These are phyloP conservation scores for Sebastes itinus DNA, from an alignment of 2,797 vertebrate species.

Conservation along the genomic window DNA sequence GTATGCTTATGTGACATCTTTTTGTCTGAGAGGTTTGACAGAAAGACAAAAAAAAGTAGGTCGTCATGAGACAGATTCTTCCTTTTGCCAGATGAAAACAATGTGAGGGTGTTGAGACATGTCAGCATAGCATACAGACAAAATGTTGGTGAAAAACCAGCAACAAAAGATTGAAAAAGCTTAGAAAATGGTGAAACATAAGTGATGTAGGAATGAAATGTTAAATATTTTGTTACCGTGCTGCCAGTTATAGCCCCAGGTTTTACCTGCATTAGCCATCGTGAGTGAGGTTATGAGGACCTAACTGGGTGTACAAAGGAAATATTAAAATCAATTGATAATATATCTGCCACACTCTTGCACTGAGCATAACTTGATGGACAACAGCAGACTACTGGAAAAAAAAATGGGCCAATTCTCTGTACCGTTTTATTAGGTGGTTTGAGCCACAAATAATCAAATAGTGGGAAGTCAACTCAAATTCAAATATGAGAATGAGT, in stretches of 20 bases:
- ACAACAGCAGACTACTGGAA: neutral
- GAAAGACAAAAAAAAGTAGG: neutral
- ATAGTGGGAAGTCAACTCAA: neutral
- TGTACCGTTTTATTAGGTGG: neutral
- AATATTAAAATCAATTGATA: neutral
- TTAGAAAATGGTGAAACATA: neutral
- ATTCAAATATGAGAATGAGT: neutral
- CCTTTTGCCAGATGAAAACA: constrained; percentile 14
- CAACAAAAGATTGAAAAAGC: neutral
- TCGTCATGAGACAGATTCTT: constrained; percentile 34
- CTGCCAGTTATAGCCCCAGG: neutral
- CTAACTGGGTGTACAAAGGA: neutral
- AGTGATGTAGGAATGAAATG: neutral
- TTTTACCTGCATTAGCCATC: neutral
- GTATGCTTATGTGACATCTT: neutral
- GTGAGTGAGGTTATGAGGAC: neutral
- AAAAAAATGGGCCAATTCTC: neutral
- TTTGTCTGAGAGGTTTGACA: neutral
- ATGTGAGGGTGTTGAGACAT: neutral
- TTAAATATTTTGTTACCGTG: neutral
- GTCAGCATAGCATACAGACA: neutral
- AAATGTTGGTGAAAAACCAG: neutral
- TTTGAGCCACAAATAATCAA: constrained; percentile 7
- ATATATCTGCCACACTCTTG: neutral
- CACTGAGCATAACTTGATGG: neutral